Evolutionary conservation across 2,888 invertebrate species (phyloP), one percentile per base, ranked within the genome.

Genomic region (Pycnomerus fuliginosus): DNA sequence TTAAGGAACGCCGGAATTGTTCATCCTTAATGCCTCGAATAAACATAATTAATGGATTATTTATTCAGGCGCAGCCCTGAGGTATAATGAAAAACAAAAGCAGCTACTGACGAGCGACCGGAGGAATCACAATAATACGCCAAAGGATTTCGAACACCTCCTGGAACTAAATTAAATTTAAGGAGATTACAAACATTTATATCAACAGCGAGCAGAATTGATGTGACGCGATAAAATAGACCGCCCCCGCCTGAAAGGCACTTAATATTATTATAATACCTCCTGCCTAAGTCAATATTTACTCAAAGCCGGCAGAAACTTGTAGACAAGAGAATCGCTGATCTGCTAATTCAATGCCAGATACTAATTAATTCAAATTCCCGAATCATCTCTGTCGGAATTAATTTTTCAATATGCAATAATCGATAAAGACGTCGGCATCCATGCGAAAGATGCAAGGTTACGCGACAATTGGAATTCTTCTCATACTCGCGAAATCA

Each of bases 401-500:
- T 27, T 10, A 30, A 34, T 34, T 34, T 15, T 16, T 11, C 15
- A 14, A 37, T 15, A 32, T 17, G 38, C 44, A 44, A 44, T 44
- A 44, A 44, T 28, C 33, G 44, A 2, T 31, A 22, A 36, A 16
- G 29, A 30, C n/a, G 34, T 12, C 33, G 14, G 31, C 32, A 32
- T 39, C 31, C 32, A 34, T 38, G 33, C 17, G 33, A 44, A 44
- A 44, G 38, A 44, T 44, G 39, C 27, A 20, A 34, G 28, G 45
- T 35, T 34, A 30, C 46, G 49, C 53, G 44, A 39, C 50, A 57
- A 55, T 53, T 53, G 51, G 50, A 53, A 58, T 53, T 56, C 31
- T 53, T 53, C 56, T 58, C 55, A 56, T 56, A 58, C 53, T 58
- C 44, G 45, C 28, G 42, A 56, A n/a, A 56, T 58, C 56, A 56